Evolutionary conservation across 2,113 vertebrate genomes (phyloP).

Genomic region (Motacilla tschutschensis): DNA sequence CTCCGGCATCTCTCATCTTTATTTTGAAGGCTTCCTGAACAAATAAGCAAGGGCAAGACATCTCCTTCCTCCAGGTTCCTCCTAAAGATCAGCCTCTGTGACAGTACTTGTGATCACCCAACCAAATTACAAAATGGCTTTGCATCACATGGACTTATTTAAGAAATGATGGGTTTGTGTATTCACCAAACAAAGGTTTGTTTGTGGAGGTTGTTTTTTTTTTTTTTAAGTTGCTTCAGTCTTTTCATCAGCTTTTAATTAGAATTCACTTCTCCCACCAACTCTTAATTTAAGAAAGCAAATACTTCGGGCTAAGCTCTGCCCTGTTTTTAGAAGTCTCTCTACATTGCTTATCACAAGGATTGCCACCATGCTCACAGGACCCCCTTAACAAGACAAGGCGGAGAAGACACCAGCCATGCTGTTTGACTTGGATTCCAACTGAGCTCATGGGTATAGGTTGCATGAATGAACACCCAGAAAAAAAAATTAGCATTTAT

Average conservation of each 20-base stretch:
- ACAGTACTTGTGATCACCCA: background rate
- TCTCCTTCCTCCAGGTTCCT: background rate
- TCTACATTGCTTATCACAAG: background rate
- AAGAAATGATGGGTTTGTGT: background rate
- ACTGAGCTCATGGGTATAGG: background rate
- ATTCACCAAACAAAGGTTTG: background rate
- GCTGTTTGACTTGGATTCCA: background rate
- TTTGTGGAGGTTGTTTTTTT: background rate
- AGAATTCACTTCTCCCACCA: background rate
- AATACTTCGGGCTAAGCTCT: background rate
- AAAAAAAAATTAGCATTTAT: background rate
- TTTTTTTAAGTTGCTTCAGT: background rate
- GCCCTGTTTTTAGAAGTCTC: background rate
- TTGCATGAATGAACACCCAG: background rate
- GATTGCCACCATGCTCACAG: background rate
- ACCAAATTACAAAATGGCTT: background rate
- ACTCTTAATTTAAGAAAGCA: background rate
- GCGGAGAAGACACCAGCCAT: background rate
- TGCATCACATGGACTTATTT: background rate
- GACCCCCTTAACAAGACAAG: background rate
- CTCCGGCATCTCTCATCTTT: background rate
- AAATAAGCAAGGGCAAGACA: background rate
- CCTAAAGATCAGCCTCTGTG: background rate
- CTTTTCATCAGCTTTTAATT: conserved; percentile 17
- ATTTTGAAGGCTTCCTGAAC: background rate